Percentiles rank a stretch among this genome's conserved stretches.
phyloP scores from a whole-genome alignment of 2,797 vertebrate species.

The Scyliorhinus canicula region DNA sequence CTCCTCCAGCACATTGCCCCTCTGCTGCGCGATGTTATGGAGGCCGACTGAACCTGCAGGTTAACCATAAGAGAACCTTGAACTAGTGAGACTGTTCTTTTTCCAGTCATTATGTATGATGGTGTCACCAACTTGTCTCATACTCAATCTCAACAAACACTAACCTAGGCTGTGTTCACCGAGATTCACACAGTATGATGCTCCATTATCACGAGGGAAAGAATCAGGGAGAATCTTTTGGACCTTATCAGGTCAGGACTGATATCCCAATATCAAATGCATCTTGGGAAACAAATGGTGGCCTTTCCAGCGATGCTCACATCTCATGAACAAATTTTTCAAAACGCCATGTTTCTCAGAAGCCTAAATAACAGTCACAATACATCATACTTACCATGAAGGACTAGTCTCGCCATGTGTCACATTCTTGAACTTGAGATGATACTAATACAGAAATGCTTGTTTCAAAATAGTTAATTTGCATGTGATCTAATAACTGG shows the following conservation, averaged over 20 bases:
- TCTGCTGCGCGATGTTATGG: no score
- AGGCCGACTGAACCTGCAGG: no score
- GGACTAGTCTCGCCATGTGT: neutral
- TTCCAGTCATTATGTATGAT: slow-evolving; percentile 42
- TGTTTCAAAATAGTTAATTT: neutral
- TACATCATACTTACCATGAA: neutral
- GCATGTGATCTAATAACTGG: neutral
- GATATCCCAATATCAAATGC: neutral
- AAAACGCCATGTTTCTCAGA: neutral
- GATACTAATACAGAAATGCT: neutral
- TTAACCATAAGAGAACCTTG: no score
- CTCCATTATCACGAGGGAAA: neutral
- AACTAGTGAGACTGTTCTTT: neutral
- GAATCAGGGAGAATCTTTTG: neutral
- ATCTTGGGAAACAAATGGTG: neutral
- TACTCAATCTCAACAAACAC: slow-evolving; percentile 39
- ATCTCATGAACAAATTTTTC: neutral
- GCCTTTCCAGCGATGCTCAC: neutral
- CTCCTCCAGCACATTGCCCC: no score
- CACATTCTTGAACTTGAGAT: neutral
- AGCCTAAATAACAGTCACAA: neutral
- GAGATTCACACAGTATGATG: slow-evolving; percentile 40
- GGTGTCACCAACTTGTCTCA: neutral
- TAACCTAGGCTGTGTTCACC: slow-evolving; percentile 42
- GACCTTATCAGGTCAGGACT: neutral